Evolutionary conservation across 2,888 invertebrate genomes (phyloP).

Genomic region (Rhingia rostrata): DNA sequence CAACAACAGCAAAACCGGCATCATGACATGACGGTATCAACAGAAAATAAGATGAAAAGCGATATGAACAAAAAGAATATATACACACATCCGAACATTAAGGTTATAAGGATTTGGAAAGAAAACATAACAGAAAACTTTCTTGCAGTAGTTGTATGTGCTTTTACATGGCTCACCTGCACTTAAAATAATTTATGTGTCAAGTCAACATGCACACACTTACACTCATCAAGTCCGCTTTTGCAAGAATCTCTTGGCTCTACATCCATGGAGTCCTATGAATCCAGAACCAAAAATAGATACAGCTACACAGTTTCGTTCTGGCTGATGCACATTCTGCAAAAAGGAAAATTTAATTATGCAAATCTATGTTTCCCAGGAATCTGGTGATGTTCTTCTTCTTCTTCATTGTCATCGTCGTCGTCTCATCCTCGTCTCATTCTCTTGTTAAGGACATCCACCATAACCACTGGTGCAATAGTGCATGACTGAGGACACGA

Average conservation of each 20-base stretch:
- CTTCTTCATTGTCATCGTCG: background rate
- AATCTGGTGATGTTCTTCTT: conserved; percentile 19
- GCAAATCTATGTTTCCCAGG: conserved; percentile 51
- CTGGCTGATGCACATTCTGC: conserved; percentile 10
- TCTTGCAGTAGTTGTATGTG: conserved; percentile 12
- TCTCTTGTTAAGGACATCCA: conserved; percentile 6
- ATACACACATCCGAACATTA: background rate
- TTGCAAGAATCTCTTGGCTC: conserved; percentile 14
- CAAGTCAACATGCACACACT: conserved; percentile 19
- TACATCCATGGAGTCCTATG: conserved; percentile 16
- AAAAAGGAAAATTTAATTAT: conserved; percentile 51
- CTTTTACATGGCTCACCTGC: conserved; percentile 8
- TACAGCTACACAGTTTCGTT: background rate
- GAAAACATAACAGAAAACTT: conserved; percentile 31
- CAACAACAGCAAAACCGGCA: background rate
- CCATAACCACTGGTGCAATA: conserved; percentile 16
- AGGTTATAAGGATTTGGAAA: background rate
- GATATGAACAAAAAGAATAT: background rate
- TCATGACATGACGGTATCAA: conserved; percentile 3
- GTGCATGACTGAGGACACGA: conserved; percentile 6
- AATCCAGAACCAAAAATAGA: conserved; percentile 42
- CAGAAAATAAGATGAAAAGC: background rate
- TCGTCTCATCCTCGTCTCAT: no score
- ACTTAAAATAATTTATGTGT: conserved; percentile 49
- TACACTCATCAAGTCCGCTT: conserved; percentile 6